Percentiles rank a stretch among this genome's conserved stretches.
phyloP scores from a whole-genome alignment of 2,113 vertebrate species.

The Bubalus kerabau region DNA sequence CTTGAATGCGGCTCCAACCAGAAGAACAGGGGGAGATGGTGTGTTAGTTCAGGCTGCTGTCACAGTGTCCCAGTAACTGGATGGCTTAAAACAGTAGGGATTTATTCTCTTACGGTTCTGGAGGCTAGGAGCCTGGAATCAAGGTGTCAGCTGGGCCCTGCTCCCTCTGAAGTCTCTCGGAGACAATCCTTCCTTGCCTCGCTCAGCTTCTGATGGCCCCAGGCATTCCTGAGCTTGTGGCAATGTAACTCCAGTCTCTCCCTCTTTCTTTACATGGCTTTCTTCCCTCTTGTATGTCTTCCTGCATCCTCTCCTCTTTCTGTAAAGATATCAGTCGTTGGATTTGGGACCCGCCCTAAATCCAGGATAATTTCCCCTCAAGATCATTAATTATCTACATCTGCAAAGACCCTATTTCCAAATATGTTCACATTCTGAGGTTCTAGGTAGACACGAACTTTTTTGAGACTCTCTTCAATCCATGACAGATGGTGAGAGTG shows the following conservation, averaged over 20 bases:
- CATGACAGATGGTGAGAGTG: neutral
- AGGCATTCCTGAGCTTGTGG: neutral
- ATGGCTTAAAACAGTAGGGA: neutral
- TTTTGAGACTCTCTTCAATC: neutral
- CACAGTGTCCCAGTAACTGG: neutral
- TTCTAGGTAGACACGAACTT: neutral
- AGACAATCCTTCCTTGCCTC: neutral
- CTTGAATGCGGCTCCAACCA: neutral
- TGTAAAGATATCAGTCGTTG: neutral
- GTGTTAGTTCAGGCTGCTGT: neutral
- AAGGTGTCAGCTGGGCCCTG: neutral
- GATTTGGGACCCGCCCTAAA: neutral
- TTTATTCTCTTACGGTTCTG: neutral
- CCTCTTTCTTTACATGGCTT: neutral
- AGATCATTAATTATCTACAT: neutral
- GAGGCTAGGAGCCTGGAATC: neutral
- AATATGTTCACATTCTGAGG: neutral
- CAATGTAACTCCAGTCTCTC: neutral
- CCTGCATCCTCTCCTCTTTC: neutral
- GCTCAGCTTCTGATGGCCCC: neutral
- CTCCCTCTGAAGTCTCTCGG: neutral
- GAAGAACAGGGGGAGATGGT: neutral
- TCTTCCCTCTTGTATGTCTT: neutral
- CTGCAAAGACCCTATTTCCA: neutral
- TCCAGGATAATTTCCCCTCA: neutral